A percentile compares a stretch with the other conserved stretches of the same genome.
Conservation (phyloP, 1,140 invertebrate genomes). For the Atta texana region DNA sequence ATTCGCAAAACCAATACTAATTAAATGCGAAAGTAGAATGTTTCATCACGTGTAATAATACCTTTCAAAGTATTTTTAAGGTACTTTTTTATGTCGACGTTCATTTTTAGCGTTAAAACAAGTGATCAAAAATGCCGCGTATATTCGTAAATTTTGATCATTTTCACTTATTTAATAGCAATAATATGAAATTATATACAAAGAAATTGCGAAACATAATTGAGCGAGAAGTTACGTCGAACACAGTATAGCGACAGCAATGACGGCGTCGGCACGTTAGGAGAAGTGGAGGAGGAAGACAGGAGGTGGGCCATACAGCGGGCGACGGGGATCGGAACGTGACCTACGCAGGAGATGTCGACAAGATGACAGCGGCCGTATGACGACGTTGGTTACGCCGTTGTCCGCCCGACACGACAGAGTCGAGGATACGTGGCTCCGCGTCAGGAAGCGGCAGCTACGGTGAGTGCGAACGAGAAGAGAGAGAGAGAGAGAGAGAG, state of each 20-base stretch:
- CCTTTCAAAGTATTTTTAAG: too few species aligned
- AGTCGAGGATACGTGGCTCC: constrained; percentile 10
- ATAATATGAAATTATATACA: too few species aligned
- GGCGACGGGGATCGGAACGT: constrained; percentile 68
- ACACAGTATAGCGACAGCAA: constrained; percentile 59
- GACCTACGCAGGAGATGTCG: constrained; percentile 75
- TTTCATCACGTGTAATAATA: neutral
- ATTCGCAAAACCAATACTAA: too few species aligned
- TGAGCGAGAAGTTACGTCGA: constrained; percentile 33
- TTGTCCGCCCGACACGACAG: constrained; percentile 8
- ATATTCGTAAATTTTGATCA: too few species aligned
- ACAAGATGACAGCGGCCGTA: constrained; percentile 77
- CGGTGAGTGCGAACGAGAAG: neutral
- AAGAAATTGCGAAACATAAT: neutral
- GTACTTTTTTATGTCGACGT: too few species aligned
- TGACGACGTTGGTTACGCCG: constrained; percentile 63
- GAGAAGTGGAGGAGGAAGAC: constrained; percentile 40
- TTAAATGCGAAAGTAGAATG: neutral
- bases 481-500: neutral
- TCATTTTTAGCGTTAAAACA: too few species aligned
- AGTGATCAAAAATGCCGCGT: too few species aligned
- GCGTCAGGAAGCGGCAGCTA: constrained; percentile 11
- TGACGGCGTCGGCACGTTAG: constrained; percentile 64
- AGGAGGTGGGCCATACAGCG: constrained; percentile 1
- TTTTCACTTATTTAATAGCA: too few species aligned